Evolutionary conservation across 1,140 invertebrate species (phyloP).

Genomic region (honey bee (Apis mellifera)): Amel_HAv3.1 CM009945.2:8099501-8100000

Average conservation of each 20-base stretch:
- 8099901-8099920: constrained; percentile 54
- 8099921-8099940: too few species aligned
- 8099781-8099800: constrained; percentile 92
- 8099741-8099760: constrained; percentile 83
- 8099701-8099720: not conserved
- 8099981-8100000: too few species aligned
- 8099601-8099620: constrained; percentile 90
- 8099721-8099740: too few species aligned
- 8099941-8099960: too few species aligned
- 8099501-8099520: constrained; percentile 88
- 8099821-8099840: constrained; percentile 91
- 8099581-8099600: constrained; percentile 92
- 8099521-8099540: constrained; percentile 91
- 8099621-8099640: constrained; percentile 93
- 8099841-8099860: constrained; percentile 93
- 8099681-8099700: not conserved
- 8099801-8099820: constrained; percentile 90
- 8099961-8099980: too few species aligned
- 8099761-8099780: constrained; percentile 92
- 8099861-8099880: constrained; percentile 91
- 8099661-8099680: too few species aligned
- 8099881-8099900: constrained; percentile 93
- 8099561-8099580: constrained; percentile 95
- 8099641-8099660: not conserved
- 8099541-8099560: constrained; percentile 90